phyloP scores from a whole-genome alignment of 2,113 vertebrate species.

The Ariopsis seemanni region DNA sequence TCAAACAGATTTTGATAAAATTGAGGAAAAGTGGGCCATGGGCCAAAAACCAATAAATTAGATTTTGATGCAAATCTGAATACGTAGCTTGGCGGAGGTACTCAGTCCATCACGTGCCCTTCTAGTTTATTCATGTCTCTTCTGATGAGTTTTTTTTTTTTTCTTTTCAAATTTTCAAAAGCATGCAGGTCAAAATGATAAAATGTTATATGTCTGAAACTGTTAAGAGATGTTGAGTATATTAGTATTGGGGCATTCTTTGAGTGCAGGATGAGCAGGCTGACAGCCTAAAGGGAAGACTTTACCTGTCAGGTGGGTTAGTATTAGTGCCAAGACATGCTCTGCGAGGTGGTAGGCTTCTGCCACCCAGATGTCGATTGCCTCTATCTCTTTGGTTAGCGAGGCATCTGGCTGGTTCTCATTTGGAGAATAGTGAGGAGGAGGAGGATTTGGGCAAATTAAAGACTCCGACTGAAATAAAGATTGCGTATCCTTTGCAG shows the following conservation, averaged over 20 bases:
- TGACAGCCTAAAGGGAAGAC: slow-evolving; percentile 60
- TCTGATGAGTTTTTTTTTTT: neutral
- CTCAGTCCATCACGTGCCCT: too few relatives aligned
- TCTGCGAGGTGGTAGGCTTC: slow-evolving; percentile 78
- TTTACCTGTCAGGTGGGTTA: slow-evolving; percentile 86
- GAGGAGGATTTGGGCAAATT: slow-evolving; percentile 39
- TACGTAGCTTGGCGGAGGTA: too few relatives aligned
- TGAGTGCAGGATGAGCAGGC: slow-evolving; percentile 68
- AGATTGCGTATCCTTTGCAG: slow-evolving; percentile 30
- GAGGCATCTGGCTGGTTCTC: slow-evolving; percentile 52
- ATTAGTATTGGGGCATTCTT: slow-evolving; percentile 24
- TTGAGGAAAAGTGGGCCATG: too few relatives aligned
- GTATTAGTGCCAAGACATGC: slow-evolving; percentile 79
- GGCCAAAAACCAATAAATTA: too few relatives aligned
- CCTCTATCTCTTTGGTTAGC: slow-evolving; percentile 71
- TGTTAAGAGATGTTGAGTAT: slow-evolving; percentile 24
- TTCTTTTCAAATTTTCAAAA: neutral
- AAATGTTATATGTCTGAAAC: slow-evolving; percentile 5
- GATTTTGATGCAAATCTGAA: too few relatives aligned
- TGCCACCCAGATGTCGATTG: slow-evolving; percentile 74
- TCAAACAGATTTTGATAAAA: too few relatives aligned
- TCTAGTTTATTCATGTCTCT: neutral
- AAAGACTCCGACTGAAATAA: slow-evolving; percentile 36
- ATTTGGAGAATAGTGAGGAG: slow-evolving; percentile 53
- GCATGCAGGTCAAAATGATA: slow-evolving; percentile 18